Evolutionary conservation across 2,797 vertebrate genomes (phyloP).

Genomic region (Enteromius trimaculatus): DNA sequence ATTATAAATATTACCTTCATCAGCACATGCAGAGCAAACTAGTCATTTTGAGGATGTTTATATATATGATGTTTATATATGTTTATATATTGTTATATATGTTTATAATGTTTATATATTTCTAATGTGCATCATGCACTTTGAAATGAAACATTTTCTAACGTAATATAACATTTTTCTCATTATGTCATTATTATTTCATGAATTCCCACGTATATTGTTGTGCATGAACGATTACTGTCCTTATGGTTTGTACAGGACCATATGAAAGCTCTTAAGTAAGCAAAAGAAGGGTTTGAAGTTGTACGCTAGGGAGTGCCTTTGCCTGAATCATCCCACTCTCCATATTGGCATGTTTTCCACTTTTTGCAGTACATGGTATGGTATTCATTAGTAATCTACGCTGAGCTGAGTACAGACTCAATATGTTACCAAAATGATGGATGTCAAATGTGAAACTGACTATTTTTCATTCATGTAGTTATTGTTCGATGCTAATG

Average conservation of each 20-base stretch:
- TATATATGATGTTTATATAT: no score
- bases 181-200: background rate
- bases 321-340: slow-evolving; percentile 53
- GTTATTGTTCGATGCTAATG: slow-evolving; percentile 14
- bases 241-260: slow-evolving; percentile 17
- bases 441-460: slow-evolving; percentile 32
- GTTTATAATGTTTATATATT: no score
- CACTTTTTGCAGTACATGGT: slow-evolving; percentile 18
- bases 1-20: background rate
- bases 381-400: slow-evolving; percentile 52
- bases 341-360: slow-evolving; percentile 41
- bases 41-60: background rate
- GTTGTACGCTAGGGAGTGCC: slow-evolving; percentile 45
- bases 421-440: slow-evolving; percentile 14
- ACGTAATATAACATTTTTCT: background rate
- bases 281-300: slow-evolving; percentile 17
- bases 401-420: slow-evolving; percentile 1
- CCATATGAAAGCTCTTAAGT: slow-evolving; percentile 59
- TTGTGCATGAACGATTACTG: background rate
- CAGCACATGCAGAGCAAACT: background rate
- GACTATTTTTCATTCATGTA: slow-evolving; percentile 4
- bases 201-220: background rate
- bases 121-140: background rate
- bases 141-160: background rate
- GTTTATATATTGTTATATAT: no score